Base-by-base conservation (phyloP, 2,113 vertebrate species). In the Lates calcarifer region DNA sequence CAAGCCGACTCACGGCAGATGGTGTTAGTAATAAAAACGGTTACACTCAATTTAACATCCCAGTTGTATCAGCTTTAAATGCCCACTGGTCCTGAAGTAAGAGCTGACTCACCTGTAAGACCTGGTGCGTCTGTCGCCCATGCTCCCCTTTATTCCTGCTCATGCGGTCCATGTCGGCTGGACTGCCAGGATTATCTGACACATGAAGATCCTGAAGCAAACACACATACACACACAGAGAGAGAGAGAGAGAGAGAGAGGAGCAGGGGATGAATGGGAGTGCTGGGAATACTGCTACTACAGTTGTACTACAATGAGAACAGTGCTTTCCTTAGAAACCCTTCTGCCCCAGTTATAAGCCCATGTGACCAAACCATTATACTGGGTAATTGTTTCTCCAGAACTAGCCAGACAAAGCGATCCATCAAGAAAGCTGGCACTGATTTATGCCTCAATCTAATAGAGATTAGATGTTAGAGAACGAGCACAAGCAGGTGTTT, bases 71-170 rank as follows among this genome's bases (percentile, higher is more conserved):
- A 28, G 14, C 24, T 65, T 9, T 39, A 43, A 73, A 41, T 35
- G 11, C 26, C 29, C 26, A n/a, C 3, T n/a, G 28, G 24, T 2
- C 3, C 51, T 33, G 9, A 72, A 61, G 3, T 6, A 24, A 64
- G 8, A 76, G 69, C 49, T 64, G 20, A 83, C 95, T 92, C 84
- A 96, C 95, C 94, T 95, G 94, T 55, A 96, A 78, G 73, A 95
- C 87, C 91, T 94, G 94, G 85, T 95, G 95, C 15, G 67, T 94
- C 89, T 95, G 94, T 64, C 94, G 88, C 4, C 87, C 87, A 20
- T 85, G 82, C 24, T 91, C 90, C 57, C 71, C 81, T 71, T 76
- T 68, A 37, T 80, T 94, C 65, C 86, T 90, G 55, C 87, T 93
- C 77, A 92, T 28, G 10, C 58, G 89, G 66, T 96, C 92, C 95